These are phyloP conservation scores for Ophioderma brevispina DNA, from an alignment of 35 echinoderm and acorn worm species.

Conservation along the genomic window DNA sequence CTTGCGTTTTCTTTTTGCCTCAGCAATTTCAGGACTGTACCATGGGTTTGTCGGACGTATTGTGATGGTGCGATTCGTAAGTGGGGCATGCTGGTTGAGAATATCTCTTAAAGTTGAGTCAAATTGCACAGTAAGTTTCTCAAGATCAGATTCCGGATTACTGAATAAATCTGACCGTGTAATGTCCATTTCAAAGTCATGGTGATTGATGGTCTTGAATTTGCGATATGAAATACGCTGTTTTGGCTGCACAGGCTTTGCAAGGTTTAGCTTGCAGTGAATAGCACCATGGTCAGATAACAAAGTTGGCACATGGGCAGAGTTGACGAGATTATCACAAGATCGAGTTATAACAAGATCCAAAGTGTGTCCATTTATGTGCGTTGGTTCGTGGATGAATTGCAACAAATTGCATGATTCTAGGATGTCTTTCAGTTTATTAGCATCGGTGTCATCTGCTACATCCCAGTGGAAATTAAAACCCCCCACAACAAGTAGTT, in stretches of 20 bases:
- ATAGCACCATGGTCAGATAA: background rate
- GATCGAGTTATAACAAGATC: background rate
- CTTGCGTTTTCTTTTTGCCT: background rate
- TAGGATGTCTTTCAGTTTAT: background rate
- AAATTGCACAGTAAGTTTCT: background rate
- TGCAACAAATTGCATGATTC: background rate
- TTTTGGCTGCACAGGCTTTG: background rate
- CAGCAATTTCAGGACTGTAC: constrained; percentile 7
- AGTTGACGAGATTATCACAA: background rate
- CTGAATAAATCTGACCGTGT: background rate
- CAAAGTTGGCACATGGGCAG: background rate
- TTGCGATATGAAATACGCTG: background rate
- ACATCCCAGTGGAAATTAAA: background rate
- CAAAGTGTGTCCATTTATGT: background rate
- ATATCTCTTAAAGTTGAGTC: background rate
- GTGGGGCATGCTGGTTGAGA: constrained; percentile 20
- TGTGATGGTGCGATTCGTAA: background rate
- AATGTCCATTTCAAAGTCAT: background rate
- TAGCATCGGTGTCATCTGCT: background rate
- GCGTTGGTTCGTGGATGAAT: background rate
- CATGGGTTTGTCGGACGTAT: background rate
- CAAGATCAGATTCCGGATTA: constrained; percentile 5
- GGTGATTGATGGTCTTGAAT: background rate
- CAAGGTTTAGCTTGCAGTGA: background rate
- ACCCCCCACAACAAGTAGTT: background rate